Evolutionary conservation across 2,888 invertebrate genomes (phyloP).

Genomic region (Polia nebulosa): DNA sequence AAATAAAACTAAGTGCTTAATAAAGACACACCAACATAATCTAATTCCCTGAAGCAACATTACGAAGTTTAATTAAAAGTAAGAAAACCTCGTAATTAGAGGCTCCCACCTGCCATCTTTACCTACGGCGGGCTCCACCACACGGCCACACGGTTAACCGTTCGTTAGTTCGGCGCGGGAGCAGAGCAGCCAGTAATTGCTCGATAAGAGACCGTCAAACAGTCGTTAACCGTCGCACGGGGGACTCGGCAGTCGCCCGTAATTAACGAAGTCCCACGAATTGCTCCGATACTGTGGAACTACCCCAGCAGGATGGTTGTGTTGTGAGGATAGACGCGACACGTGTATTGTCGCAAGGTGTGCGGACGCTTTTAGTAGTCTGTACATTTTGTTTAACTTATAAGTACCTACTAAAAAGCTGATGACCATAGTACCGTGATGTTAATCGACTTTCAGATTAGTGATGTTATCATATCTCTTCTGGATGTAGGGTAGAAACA

Average conservation of each 20-base stretch:
- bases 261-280: conserved; percentile 47
- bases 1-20: conserved; percentile 24
- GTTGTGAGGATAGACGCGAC: conserved; percentile 1
- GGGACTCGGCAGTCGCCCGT: conserved; percentile 31
- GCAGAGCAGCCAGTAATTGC: conserved; percentile 52
- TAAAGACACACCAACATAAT: conserved; percentile 18
- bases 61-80: conserved; percentile 50
- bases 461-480: not conserved
- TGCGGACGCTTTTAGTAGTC: not conserved
- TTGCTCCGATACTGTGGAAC: conserved; percentile 15
- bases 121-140: conserved; percentile 9
- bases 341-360: not conserved
- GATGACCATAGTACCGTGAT: not conserved
- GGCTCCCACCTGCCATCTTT: conserved; percentile 13
- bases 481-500: not conserved
- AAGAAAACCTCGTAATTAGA: conserved; percentile 51
- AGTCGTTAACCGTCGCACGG: conserved; percentile 44
- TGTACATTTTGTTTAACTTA: not conserved
- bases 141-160: conserved; percentile 1
- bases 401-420: not conserved
- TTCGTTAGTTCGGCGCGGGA: conserved; percentile 32
- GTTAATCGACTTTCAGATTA: not conserved
- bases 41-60: conserved; percentile 20
- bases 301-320: not conserved
- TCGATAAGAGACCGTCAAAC: conserved; percentile 49